A percentile compares a stretch with the other conserved stretches of the same genome.
Evolutionary conservation across 2,113 vertebrate species (phyloP).

Genomic region (Phaethornis superciliosus): DNA sequence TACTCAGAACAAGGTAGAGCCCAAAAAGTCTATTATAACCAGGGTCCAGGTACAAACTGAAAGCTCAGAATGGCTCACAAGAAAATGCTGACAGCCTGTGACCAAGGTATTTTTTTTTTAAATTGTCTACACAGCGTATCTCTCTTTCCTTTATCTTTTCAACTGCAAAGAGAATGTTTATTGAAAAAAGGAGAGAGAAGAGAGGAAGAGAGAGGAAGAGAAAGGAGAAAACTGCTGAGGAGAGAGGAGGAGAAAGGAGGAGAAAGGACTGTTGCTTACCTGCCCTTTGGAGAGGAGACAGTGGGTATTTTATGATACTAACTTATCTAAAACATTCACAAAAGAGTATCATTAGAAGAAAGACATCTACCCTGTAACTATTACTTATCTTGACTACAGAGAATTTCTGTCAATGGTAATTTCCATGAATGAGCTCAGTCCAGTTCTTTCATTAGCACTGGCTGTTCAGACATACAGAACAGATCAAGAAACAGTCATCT

Average conservation of each 20-base stretch:
- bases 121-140: fast-evolving
- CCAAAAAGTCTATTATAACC: background rate
- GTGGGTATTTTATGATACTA: background rate
- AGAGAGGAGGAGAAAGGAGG: no score
- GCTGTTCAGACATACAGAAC: background rate
- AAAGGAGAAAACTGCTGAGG: no score
- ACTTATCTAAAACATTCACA: background rate
- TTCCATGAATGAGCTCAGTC: background rate
- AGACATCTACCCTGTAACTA: background rate
- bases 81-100: background rate
- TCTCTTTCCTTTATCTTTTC: background rate
- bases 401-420: background rate
- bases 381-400: background rate
- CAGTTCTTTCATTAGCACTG: background rate
- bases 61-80: background rate
- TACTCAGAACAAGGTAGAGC: background rate
- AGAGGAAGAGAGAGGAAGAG: no score
- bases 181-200: background rate
- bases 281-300: background rate
- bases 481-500: background rate
- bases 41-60: background rate
- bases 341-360: background rate
- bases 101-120: background rate
- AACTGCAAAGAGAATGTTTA: background rate
- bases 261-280: background rate